Evolutionary conservation across 2,113 vertebrate species (phyloP).

Genomic region (Percina caprodes): DNA sequence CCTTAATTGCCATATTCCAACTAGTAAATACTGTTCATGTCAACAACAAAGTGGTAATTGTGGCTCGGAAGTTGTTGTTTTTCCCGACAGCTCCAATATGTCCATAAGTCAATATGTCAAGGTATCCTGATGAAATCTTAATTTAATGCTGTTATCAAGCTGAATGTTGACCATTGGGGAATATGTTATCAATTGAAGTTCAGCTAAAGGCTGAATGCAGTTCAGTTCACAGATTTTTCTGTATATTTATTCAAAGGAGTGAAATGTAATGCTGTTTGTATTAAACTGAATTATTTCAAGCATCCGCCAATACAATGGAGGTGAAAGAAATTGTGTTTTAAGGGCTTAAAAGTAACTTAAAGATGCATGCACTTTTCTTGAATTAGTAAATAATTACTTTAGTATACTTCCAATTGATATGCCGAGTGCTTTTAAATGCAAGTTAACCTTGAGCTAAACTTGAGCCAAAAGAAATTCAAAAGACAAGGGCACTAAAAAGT

Average conservation of each 20-base stretch:
- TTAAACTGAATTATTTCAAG: background rate
- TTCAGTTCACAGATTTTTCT: background rate
- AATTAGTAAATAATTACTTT: background rate
- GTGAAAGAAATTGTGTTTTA: too few relatives aligned
- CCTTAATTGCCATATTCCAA: conserved; percentile 63
- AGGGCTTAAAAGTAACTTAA: too few relatives aligned
- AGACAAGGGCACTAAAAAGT: background rate
- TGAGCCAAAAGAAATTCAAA: background rate
- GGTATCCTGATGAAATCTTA: background rate
- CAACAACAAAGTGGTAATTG: conserved; percentile 43
- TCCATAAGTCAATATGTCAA: conserved; percentile 1
- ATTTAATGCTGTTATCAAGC: background rate
- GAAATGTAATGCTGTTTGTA: background rate
- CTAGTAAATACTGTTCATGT: conserved; percentile 53
- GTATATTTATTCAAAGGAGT: background rate
- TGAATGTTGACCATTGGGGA: background rate
- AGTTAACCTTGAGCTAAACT: background rate
- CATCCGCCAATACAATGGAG: too few relatives aligned
- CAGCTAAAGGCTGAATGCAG: too few relatives aligned
- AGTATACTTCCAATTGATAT: background rate
- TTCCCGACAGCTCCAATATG: background rate
- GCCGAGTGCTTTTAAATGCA: conserved; percentile 8
- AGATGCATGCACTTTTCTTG: background rate
- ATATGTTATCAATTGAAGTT: background rate
- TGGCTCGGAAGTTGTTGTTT: conserved; percentile 28